Evolutionary conservation across 2,113 vertebrate genomes (phyloP).

Genomic region (Hippopotamus amphibius): DNA sequence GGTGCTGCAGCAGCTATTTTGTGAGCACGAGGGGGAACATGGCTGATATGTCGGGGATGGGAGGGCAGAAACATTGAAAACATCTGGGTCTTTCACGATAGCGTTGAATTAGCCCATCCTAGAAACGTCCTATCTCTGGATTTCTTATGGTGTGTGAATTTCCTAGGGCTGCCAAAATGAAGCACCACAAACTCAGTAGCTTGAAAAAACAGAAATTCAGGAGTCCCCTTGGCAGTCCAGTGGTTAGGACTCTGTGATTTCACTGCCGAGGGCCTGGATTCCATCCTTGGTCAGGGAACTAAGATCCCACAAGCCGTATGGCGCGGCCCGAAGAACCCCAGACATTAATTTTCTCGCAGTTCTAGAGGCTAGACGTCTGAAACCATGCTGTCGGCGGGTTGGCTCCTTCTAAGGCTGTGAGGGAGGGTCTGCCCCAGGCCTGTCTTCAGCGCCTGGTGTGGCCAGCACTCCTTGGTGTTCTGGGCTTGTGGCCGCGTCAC

Average conservation of each 20-base stretch:
- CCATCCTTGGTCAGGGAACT: neutral
- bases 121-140: neutral
- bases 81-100: neutral
- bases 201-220: neutral
- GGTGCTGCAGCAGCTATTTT: neutral
- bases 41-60: neutral
- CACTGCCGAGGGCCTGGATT: neutral
- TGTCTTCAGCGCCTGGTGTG: neutral
- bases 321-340: neutral
- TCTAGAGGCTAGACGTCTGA: neutral
- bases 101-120: neutral
- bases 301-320: neutral
- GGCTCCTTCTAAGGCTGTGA: neutral
- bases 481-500: rapidly evolving
- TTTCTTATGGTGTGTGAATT: neutral
- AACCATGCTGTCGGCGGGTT: neutral
- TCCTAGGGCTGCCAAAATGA: neutral
- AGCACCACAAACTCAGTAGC: neutral
- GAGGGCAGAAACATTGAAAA: neutral
- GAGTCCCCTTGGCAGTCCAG: neutral
- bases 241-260: neutral
- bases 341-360: neutral
- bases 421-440: neutral
- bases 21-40: neutral
- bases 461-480: rapidly evolving